Conservation (phyloP, 2,113 vertebrate genomes). For the Zosterops borbonicus region DNA sequence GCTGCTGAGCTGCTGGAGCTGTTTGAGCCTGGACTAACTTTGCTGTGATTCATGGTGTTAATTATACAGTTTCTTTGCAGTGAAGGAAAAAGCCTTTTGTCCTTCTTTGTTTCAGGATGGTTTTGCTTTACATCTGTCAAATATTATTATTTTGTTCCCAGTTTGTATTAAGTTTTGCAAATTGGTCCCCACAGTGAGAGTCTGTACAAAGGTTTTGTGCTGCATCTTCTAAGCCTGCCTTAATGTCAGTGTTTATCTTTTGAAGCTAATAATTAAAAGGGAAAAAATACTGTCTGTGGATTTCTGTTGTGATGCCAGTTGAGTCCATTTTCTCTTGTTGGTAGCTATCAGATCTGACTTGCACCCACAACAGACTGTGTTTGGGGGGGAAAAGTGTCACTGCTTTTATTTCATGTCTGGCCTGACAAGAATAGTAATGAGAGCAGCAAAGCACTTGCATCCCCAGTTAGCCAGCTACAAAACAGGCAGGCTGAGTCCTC, state of each 20-base stretch:
- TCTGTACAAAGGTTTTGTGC: background rate
- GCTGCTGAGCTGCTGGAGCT: background rate
- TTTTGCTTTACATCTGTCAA: background rate
- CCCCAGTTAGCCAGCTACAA: background rate
- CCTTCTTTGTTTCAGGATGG: background rate
- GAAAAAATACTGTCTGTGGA: background rate
- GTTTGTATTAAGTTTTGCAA: constrained; percentile 33
- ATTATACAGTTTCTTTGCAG: background rate
- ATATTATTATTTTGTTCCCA: constrained; percentile 10
- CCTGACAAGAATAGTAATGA: constrained; percentile 27
- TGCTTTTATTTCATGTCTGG: constrained; percentile 30
- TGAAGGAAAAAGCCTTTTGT: background rate
- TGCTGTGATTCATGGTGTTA: background rate
- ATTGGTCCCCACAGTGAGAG: background rate
- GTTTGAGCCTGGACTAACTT: background rate
- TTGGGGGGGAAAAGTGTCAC: background rate
- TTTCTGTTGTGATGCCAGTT: background rate
- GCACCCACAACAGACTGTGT: background rate
- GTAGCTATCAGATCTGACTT: constrained; percentile 25
- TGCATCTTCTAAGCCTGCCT: constrained; percentile 31
- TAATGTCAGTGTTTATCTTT: constrained; percentile 32
- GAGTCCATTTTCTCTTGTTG: background rate
- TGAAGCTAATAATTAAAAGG: constrained; percentile 62
- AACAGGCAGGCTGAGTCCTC: constrained; percentile 11
- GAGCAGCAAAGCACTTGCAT: background rate